Base-by-base conservation (phyloP, 2,113 vertebrate species). In the Megalops atlanticus region DNA sequence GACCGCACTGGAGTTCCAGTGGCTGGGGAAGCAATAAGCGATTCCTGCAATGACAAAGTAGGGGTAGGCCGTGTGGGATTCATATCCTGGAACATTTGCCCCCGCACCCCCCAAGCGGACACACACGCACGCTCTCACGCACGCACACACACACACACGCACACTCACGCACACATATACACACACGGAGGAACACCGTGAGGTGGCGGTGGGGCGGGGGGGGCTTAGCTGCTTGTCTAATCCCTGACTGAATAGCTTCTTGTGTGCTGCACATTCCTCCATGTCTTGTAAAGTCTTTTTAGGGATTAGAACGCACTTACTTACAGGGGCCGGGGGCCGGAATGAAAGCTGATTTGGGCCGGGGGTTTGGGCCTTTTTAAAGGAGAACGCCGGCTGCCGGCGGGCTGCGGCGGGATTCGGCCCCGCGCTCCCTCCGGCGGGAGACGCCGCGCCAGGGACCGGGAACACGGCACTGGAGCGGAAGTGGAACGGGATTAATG, bases 231-330 rank as follows among this genome's bases (percentile, higher is more conserved):
- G 73, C 84, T 80, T 84, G 77, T 80, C 76, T 92, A 92, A 92
- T 92, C 92, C 89, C 83, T 58, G 88, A 54, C 80, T 92, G 91
- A 93, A 92, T 92, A 89, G 89, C 54, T 71, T 79, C 85, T 87
- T 91, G 90, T 92, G 90, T 90, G 91, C 88, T 86, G 86, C 81
- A 88, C 91, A 93, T 93, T 93, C 92, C 91, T 89, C 87, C 85
- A 77, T 90, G 88, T 88, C 89, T 92, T 89, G 89, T 81, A 80
- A 58, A 85, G 86, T 89, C 87, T 91, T 92, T 90, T 81, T 83
- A 79, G 54, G 88, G 88, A 91, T 90, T 90, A 92, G 87, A 88
- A 85, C 88, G 87, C 91, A 89, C 89, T 93, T 87, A 90, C 85
- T 84, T 88, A 84, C 86, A 87, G 88, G 81, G 91, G 89, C 89